Evolutionary conservation across 1,140 invertebrate genomes (phyloP), one percentile per base, ranked within the genome.

Genomic region (Leptinotarsa texana): DNA sequence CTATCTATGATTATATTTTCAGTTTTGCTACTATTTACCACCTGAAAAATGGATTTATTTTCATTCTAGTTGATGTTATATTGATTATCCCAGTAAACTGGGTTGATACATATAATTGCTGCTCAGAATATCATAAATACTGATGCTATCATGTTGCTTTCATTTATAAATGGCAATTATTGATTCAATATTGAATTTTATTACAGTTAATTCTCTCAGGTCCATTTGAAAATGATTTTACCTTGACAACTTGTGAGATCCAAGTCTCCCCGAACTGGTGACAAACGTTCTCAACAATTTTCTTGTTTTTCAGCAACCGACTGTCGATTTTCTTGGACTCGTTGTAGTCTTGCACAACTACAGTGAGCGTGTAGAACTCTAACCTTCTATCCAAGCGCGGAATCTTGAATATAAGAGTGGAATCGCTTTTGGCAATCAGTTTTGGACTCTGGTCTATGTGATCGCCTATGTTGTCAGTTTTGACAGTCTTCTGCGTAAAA

Each of bases 281-380:
- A 65, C 79, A 82, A 22, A 82, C 63, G 75, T 79, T 77, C 57
- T 80, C 76, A 33, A 68, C 51, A 8, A 81, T 63, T 49, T 77
- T 77, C 15, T 71, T 48, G 63, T 77, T 76, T 69, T 77, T 76
- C 57, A 72, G 69, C 8, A 74, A 51, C 17, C 75, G 21, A 15
- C 17, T 11, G 51, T 78, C 13, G 8, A 81, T 69, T 27, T 71
- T 63, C n/a, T 72, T 74, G 15, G 68, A 73, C 33, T 76, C 63
- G 51, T 82, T 74, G 27, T 74, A 81, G 68, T 82, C 81, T 74
- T 82, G 81, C 6, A 82, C 78, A 15, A 78, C 74, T 4, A 78
- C 57, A 4, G 79, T 79, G 5, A 81, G 1, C 13, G 48, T 78
- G 51, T 79, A 80, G 13, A 67, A 76, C 13, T 78, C 71, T 21